Evolutionary conservation across 1,140 invertebrate species (phyloP), one percentile per base, ranked within the genome.

Genomic region (Drosophila punjabiensis): DNA sequence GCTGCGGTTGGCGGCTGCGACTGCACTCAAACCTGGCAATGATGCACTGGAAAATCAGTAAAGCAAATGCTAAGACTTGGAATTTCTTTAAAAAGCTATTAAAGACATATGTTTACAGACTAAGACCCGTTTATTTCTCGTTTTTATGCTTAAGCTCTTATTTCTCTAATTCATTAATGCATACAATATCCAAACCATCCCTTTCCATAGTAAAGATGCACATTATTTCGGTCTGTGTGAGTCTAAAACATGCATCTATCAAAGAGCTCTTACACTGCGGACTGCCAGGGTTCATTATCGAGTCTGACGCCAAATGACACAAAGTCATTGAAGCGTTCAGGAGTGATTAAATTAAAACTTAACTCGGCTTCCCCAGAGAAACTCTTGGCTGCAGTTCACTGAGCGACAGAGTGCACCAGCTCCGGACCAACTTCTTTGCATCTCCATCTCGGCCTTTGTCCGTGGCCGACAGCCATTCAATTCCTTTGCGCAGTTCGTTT

Each of bases 341-440:
- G 60, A 85, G 75, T 85, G 77, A 85, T 85, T 85, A 78, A 81
- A 85, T 85, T 85, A 81, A 71, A 80, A 63, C 71, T 81, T 70
- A 79, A 78, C 73, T 81, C 70, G 67, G 69, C 53, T 64, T 55
- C 41, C 41, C 50, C 58, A 47, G 33, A 30, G 52, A 20, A 70
- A 53, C 39, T 60, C 43, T 58, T 69, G 43, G 20, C 41, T 71
- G 55, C 59, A 76, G 55, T 67, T 77, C 59, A 32, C 58, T 37
- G 48, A 55, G 47, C 24, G 32, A 56, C 33, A 37, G 48, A 59
- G 50, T 56, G 45, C 59, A n/a, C 35, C 47, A 39, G 24, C 33
- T 33, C 33, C 41, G 53, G 59, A 66, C 35, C 30, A 79, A 63
- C 81, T 76, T 82, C 68, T 80, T 81, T 81, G 68, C 71, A 83